Conservation (phyloP, 37 sponge, comb jelly and placozoan genomes). For the Tethya wilhelma region DNA sequence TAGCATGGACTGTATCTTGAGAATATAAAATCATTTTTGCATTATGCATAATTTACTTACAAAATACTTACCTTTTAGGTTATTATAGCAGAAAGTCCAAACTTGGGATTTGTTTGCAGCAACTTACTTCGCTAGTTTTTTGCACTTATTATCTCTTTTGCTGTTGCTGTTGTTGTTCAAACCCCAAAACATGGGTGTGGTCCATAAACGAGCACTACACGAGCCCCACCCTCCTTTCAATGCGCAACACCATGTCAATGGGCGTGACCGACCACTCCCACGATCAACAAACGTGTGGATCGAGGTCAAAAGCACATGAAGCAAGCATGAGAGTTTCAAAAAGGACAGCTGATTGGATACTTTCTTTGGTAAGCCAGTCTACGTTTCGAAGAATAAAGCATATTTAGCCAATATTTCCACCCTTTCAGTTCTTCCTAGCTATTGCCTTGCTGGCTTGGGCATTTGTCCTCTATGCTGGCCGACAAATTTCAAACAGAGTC, state of each 20-base stretch:
- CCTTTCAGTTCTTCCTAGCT: slow-evolving; percentile 7
- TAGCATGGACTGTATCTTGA: no score
- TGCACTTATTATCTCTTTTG: background rate
- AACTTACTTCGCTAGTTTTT: background rate
- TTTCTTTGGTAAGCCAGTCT: background rate
- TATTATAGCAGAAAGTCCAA: no score
- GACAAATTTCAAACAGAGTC: background rate
- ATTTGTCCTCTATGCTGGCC: slow-evolving; percentile 21
- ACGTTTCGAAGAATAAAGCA: background rate
- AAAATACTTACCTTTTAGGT: no score
- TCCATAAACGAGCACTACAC: background rate
- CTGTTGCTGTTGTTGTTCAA: background rate
- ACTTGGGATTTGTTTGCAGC: no score
- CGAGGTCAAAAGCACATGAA: background rate
- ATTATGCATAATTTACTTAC: no score
- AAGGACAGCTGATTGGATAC: background rate
- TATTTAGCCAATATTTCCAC: background rate
- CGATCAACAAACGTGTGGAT: background rate
- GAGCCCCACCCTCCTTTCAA: background rate
- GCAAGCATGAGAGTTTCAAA: background rate
- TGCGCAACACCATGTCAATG: background rate
- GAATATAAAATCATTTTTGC: no score
- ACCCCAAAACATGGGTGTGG: background rate
- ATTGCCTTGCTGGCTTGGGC: slow-evolving; percentile 12
- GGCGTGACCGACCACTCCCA: background rate